Evolutionary conservation across 1,140 invertebrate species (phyloP).

Genomic region (Parasteatoda tepidariorum): DNA sequence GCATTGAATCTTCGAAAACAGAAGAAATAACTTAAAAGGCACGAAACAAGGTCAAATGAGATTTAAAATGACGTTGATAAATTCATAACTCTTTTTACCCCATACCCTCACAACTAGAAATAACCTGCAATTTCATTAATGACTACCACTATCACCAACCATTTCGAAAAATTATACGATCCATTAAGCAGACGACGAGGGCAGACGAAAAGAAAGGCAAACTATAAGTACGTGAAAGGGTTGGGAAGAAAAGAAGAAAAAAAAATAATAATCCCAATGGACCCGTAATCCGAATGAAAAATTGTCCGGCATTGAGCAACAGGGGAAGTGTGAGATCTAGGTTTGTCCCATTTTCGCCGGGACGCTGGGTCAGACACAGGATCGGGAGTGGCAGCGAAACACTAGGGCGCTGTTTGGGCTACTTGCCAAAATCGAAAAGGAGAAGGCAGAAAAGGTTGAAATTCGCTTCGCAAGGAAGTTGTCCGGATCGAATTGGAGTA

Average conservation of each 20-base stretch:
- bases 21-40: too few species aligned
- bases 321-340: background rate
- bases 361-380: background rate
- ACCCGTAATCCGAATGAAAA: background rate
- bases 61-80: too few species aligned
- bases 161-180: background rate
- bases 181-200: background rate
- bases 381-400: background rate
- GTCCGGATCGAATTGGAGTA: slow-evolving; percentile 27
- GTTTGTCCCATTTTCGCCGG: slow-evolving; percentile 1
- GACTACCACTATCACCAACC: background rate
- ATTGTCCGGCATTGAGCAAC: slow-evolving; percentile 24
- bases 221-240: background rate
- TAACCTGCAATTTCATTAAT: background rate
- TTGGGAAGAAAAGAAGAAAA: background rate
- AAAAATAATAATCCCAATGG: background rate
- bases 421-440: slow-evolving; percentile 45
- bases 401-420: slow-evolving; percentile 21
- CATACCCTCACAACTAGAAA: background rate
- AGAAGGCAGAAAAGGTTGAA: background rate
- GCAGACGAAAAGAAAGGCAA: background rate
- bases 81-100: too few species aligned
- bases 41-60: too few species aligned
- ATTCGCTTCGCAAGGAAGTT: background rate
- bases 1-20: too few species aligned